A percentile compares a stretch with the other conserved stretches of the same genome.
Evolutionary conservation across 2,888 invertebrate genomes (phyloP).

Genomic region (Acrobasis repandana): DNA sequence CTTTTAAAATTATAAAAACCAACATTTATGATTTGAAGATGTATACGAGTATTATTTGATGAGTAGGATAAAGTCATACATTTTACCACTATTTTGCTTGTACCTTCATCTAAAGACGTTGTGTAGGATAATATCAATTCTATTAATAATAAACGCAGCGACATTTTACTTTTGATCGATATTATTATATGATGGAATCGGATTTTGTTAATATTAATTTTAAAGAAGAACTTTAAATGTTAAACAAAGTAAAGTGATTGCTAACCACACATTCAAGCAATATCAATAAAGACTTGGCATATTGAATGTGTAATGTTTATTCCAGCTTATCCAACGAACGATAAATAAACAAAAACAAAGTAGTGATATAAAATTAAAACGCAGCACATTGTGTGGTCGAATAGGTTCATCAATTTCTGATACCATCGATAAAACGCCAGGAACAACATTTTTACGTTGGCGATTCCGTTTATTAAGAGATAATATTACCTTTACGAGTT

Average conservation of each 20-base stretch:
- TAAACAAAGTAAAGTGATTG: background rate
- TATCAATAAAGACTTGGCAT: background rate
- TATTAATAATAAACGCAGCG: too few relatives aligned
- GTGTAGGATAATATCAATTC: too few relatives aligned
- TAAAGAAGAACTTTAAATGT: too few relatives aligned
- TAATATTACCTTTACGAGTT: conserved; percentile 79
- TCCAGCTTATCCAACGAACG: conserved; percentile 11
- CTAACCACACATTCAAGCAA: background rate
- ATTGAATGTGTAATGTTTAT: conserved; percentile 8
- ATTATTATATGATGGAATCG: too few relatives aligned
- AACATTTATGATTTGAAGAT: too few relatives aligned
- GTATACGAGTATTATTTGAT: too few relatives aligned
- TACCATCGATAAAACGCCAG: conserved; percentile 65
- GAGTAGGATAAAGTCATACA: too few relatives aligned
- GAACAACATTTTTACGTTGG: conserved; percentile 70
- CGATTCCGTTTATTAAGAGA: conserved; percentile 78
- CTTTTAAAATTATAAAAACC: too few relatives aligned
- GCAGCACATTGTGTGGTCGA: conserved; percentile 51
- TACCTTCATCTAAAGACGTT: too few relatives aligned
- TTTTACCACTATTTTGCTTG: too few relatives aligned
- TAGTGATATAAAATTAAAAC: conserved; percentile 35
- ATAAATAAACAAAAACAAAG: conserved; percentile 34
- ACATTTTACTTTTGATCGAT: too few relatives aligned
- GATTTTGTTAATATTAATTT: too few relatives aligned
- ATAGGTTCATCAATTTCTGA: conserved; percentile 62